Conservation (phyloP, 2,797 vertebrate genomes). For the Falco cherrug region DNA sequence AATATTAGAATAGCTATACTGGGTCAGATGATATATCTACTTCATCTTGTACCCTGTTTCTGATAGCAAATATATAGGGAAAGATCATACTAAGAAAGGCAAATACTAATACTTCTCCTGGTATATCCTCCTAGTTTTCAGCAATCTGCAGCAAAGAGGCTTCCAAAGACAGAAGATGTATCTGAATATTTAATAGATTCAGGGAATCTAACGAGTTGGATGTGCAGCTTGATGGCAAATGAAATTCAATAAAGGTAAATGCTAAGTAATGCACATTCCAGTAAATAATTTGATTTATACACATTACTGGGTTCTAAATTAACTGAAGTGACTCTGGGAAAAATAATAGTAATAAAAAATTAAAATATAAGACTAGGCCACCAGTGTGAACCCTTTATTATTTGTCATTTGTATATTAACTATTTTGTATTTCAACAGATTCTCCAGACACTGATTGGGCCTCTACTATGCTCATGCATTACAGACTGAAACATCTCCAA, state of each 20-base stretch:
- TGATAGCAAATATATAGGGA: background rate
- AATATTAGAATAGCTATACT: background rate
- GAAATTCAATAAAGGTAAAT: constrained; percentile 48
- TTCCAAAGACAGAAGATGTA: background rate
- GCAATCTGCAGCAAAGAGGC: background rate
- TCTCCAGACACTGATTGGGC: background rate
- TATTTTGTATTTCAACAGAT: background rate
- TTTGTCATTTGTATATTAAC: background rate
- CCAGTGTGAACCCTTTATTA: background rate
- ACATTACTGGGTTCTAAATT: background rate
- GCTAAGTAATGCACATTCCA: background rate
- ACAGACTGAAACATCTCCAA: background rate
- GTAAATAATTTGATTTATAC: constrained; percentile 44
- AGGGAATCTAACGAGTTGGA: background rate
- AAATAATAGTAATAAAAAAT: background rate
- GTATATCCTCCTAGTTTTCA: background rate
- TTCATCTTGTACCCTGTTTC: background rate
- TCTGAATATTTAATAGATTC: background rate
- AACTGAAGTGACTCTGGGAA: background rate
- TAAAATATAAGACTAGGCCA: background rate
- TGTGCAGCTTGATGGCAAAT: background rate
- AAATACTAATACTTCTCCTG: background rate
- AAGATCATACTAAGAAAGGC: background rate
- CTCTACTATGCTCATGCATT: background rate
- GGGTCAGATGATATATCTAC: background rate